Base-by-base conservation (phyloP, 2,113 vertebrate genomes). In the Cheilinus undulatus region DNA sequence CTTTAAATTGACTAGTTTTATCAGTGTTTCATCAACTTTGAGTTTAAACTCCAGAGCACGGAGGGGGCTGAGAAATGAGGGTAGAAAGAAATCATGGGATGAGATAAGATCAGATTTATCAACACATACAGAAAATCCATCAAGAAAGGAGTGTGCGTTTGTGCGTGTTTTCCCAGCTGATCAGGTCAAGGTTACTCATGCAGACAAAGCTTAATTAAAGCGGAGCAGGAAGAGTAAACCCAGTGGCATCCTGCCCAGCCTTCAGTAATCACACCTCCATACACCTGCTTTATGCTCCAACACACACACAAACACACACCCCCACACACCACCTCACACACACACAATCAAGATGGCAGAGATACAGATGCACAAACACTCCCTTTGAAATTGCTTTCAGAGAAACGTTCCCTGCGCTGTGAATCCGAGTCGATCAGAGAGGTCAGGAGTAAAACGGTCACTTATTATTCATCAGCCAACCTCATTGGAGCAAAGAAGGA, bases 191-290 rank as follows among this genome's bases (percentile, higher is more conserved):
- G 80, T 83, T 82, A 87, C 59, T 69, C 73, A 80, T 51, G 63
- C 56, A 78, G 50, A 43, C 82, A 74, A 76, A 72, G 65, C 58
- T 75, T 87, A 83, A 91, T 91, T 89, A 90, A 87, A 85, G 69
- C 38, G 38, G 79, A 83, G 63, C 57, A 71, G 69, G 59, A 56
- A 62, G 69, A 69, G 56, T 51, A 66, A 76, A 66, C 57, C 76
- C 73, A 49, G 53, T 83, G 74, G 82, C 89, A 83, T 71, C 60
- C 36, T 72, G 76, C 84, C 80, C 67, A 62, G 73, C 71, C 59
- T 76, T 78, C 74, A 84, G 78, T 82, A 85, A 83, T 86, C 85
- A 83, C 74, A 70, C 79, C 61, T 60, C 38, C 22, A 68, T 82
- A 78, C 60, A 67, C 62, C 66, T 63, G 52, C 54, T 56, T 54